Evolutionary conservation across 2,888 invertebrate species (phyloP), one percentile per base, ranked within the genome.

Genomic region (Operophtera brumata): DNA sequence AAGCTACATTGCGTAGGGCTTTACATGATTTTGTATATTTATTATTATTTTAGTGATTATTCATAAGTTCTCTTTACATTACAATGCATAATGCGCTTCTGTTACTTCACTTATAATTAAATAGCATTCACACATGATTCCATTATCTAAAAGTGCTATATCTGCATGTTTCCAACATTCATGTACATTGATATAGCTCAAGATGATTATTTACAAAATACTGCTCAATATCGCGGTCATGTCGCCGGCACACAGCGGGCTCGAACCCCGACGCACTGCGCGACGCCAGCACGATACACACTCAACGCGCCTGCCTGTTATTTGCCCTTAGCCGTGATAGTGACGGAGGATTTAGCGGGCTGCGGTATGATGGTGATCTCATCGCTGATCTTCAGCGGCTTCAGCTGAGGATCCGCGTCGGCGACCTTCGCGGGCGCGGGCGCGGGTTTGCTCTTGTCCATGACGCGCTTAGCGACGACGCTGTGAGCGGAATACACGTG

Each of bases 401-500:
- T 96, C 68, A 96, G 84, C 69, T 95, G 80, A 14, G 95, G 92
- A 71, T 95, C 95, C 20, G 73, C 62, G n/a, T 86, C 80, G 30
- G 71, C 42, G 32, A 71, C 61, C 65, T 84, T 86, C 53, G 66
- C 47, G 8, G 59, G 54, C 39, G 59, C 94, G 32, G 72, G 60
- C 9, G 49, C 55, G 42, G 75, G 67, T 67, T 81, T 84, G 64
- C 57, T 93, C 80, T 94, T 94, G 73, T 95, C 96, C 93, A 95
- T 95, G 28, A 95, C 95, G 60, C 96, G 93, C 75, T 96, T 96
- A 39, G 96, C 96, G 40, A 96, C 96, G 35, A 96, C 96, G 83
- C 96, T 97, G 78, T 97, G 97, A 47, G 97, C 97, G 34, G 97
- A 96, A 79, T 97, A 97, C 3, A 97, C 97, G 82, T 97, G 97